Conservation (phyloP, 2,113 vertebrate species). For the Bubo blakistoni region DNA sequence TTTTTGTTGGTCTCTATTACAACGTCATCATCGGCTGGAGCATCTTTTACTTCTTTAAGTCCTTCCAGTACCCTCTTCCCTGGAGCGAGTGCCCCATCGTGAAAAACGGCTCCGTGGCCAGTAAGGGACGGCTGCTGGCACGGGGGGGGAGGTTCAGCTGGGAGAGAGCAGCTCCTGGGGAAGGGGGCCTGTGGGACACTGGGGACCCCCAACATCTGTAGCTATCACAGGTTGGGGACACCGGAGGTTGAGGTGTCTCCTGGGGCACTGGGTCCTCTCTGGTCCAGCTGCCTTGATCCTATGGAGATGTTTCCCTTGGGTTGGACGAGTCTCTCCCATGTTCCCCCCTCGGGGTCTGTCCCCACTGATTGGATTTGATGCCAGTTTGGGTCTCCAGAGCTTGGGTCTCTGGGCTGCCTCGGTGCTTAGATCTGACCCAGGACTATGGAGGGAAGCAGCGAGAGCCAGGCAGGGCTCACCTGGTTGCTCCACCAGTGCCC, state of each 20-base stretch:
- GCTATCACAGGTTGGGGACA: not conserved
- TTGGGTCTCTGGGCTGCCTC: not conserved
- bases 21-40: conserved; percentile 99
- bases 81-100: conserved; percentile 92
- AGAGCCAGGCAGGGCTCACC: not conserved
- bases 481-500: not conserved
- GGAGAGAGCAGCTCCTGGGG: not conserved
- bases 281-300: not conserved
- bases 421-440: not conserved
- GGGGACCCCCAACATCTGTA: not conserved
- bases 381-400: not conserved
- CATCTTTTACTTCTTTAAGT: conserved; percentile 98
- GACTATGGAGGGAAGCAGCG: accelerated
- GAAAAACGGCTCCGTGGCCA: conserved; percentile 82
- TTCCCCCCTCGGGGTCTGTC: not conserved
- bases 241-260: not conserved
- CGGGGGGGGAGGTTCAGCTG: accelerated
- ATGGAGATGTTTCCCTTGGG: not conserved
- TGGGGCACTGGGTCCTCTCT: not conserved
- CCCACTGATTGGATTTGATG: not conserved
- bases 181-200: not conserved
- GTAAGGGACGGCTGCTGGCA: conserved; percentile 66
- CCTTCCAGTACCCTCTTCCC: conserved; percentile 95
- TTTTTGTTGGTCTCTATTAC: conserved; percentile 96
- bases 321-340: accelerated